These are phyloP conservation scores for Chrysoperla carnea DNA, from an alignment of 1,140 invertebrate genomes.

Conservation along the genomic window DNA sequence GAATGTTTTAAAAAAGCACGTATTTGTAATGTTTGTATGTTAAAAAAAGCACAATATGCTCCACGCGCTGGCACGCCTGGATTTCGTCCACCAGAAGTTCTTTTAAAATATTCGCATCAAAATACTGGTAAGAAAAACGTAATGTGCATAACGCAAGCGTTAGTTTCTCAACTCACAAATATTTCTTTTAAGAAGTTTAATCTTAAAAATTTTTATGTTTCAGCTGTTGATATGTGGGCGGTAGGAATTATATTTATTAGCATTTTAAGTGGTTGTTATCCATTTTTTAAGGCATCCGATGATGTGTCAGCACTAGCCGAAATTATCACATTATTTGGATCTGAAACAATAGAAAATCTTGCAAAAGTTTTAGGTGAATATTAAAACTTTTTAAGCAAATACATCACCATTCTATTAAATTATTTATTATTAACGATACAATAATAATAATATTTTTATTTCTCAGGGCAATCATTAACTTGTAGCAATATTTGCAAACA, in stretches of 20 bases:
- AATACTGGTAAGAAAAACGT: conserved; percentile 35
- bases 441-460: too few relatives aligned
- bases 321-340: conserved; percentile 66
- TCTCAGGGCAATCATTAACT: too few relatives aligned
- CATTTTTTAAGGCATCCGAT: conserved; percentile 68
- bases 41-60: conserved; percentile 39
- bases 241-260: conserved; percentile 71
- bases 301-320: conserved; percentile 67
- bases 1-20: conserved; percentile 42
- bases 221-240: conserved; percentile 80
- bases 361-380: conserved; percentile 46
- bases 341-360: conserved; percentile 41
- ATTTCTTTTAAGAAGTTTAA: too few relatives aligned
- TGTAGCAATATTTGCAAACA: too few relatives aligned
- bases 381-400: background rate
- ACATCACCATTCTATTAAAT: too few relatives aligned
- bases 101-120: conserved; percentile 57
- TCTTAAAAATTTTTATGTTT: too few relatives aligned
- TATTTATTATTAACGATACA: too few relatives aligned
- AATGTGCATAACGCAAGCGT: too few relatives aligned
- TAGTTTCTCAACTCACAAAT: too few relatives aligned
- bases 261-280: conserved; percentile 60
- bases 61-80: conserved; percentile 79
- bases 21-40: conserved; percentile 43
- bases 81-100: conserved; percentile 75